phyloP scores from a whole-genome alignment of 2,113 vertebrate species.

The Pan troglodytes region NHGRI_mPanTro3-v2.1_pri NC_072402.2:69258501-69259000 shows the following conservation, averaged over 20 bases:
- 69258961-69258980: background rate
- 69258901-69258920: background rate
- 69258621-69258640: background rate
- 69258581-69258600: too few relatives aligned
- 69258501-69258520: too few relatives aligned
- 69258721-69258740: background rate
- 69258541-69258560: too few relatives aligned
- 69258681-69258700: background rate
- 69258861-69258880: background rate
- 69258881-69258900: constrained; percentile 6
- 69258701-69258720: background rate
- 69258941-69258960: background rate
- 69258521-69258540: too few relatives aligned
- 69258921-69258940: background rate
- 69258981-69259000: background rate
- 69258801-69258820: background rate
- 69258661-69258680: background rate
- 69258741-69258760: background rate
- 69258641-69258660: background rate
- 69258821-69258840: background rate
- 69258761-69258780: background rate
- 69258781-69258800: background rate
- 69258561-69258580: too few relatives aligned
- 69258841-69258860: background rate
- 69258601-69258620: too few relatives aligned